Evolutionary conservation across 2,888 invertebrate genomes (phyloP).

Genomic region (Oligia strigilis): DNA sequence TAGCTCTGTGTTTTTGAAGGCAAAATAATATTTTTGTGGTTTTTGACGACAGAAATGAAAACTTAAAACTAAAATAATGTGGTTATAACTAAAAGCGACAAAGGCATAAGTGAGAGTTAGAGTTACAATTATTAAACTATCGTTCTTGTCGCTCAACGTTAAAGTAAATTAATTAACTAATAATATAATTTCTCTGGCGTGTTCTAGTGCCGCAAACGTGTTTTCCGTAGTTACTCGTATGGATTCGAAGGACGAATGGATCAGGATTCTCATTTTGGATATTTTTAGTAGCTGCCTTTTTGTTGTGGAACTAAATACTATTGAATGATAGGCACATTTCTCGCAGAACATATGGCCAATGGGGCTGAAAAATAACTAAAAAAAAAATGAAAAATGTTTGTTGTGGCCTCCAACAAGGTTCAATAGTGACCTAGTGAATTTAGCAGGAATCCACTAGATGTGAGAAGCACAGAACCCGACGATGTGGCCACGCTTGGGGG

Average conservation of each 20-base stretch:
- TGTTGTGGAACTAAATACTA: too few relatives aligned
- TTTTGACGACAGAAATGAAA: neutral
- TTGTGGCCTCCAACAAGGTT: neutral
- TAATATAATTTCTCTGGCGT: constrained; percentile 14
- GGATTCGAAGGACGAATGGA: neutral
- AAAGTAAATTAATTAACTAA: constrained; percentile 27
- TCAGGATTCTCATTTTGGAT: neutral
- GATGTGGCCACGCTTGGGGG: neutral
- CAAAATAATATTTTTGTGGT: neutral
- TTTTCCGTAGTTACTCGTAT: neutral
- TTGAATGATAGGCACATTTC: neutral
- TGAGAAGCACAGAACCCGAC: too few relatives aligned
- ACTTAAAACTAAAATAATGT: neutral
- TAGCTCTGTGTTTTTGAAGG: constrained; percentile 9
- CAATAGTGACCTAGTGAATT: neutral
- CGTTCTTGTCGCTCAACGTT: constrained; percentile 10
- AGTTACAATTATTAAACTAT: constrained; percentile 21
- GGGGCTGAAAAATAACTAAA: neutral
- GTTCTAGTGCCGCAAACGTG: neutral
- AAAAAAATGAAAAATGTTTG: neutral
- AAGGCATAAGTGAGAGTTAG: constrained; percentile 3
- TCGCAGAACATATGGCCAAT: neutral
- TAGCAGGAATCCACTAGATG: neutral
- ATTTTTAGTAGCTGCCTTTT: neutral
- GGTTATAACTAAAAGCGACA: neutral